phyloP scores from a whole-genome alignment of 2,797 vertebrate genomes.

The Poeciliopsis presidionis region DNA sequence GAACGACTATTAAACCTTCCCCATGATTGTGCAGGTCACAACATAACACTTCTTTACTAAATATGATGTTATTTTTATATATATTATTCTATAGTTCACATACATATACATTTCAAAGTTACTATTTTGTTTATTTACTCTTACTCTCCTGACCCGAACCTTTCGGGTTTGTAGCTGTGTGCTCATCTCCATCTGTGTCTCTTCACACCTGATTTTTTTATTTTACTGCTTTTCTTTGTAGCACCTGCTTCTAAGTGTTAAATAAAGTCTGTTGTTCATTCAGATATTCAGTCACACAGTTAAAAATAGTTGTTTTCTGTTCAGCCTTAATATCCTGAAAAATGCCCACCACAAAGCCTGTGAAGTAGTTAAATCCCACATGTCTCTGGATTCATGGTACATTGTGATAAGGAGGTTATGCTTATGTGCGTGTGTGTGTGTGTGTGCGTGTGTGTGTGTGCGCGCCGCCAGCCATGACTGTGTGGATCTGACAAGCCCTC shows the following conservation, averaged over 20 bases:
- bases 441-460: conserved; percentile 11
- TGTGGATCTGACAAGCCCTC: conserved; percentile 71
- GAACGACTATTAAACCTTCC: neutral
- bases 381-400: conserved; percentile 56
- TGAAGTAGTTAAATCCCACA: conserved; percentile 57
- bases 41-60: neutral
- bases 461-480: neutral
- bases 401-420: conserved; percentile 61
- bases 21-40: neutral
- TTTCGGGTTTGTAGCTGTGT: neutral
- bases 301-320: conserved; percentile 40
- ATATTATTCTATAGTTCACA: neutral
- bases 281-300: conserved; percentile 41
- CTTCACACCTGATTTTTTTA: conserved; percentile 19
- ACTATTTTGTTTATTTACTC: neutral
- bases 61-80: neutral
- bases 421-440: conserved; percentile 2
- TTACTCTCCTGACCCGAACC: neutral
- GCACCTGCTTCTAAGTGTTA: conserved; percentile 16
- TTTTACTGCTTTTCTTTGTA: conserved; percentile 11
- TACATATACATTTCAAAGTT: neutral
- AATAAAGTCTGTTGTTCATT: conserved; percentile 23
- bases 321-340: conserved; percentile 42
- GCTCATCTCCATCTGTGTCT: neutral
- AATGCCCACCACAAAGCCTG: conserved; percentile 57